A percentile compares a stretch with the other conserved stretches of the same genome.
Conservation (phyloP, 2,113 vertebrate species). For the Morone chrysops region DNA sequence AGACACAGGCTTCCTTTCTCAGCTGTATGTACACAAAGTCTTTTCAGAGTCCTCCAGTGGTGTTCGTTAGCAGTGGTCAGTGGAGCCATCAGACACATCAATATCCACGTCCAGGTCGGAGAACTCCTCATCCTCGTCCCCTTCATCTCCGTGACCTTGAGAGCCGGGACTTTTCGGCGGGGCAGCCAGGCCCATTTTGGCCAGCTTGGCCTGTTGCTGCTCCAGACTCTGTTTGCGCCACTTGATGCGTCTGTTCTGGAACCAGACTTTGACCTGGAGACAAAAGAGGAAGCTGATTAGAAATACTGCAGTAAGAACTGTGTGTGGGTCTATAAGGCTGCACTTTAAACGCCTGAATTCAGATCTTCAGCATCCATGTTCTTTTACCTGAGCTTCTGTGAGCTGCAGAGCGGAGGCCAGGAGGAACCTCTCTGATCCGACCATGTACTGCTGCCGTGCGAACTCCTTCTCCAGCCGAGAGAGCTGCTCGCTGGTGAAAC, state of each 20-base stretch:
- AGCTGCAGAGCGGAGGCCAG: slow-evolving; percentile 86
- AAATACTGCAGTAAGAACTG: fast-evolving
- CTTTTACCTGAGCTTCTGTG: slow-evolving; percentile 87
- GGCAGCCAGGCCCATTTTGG: slow-evolving; percentile 83
- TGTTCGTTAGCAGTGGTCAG: slow-evolving; percentile 65
- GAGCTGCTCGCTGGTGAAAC: slow-evolving; percentile 89
- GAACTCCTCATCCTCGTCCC: slow-evolving; percentile 78
- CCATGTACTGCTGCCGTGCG: slow-evolving; percentile 88
- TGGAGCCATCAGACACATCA: slow-evolving; percentile 76
- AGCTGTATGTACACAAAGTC: slow-evolving; percentile 54
- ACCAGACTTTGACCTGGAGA: slow-evolving; percentile 88
- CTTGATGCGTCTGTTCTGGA: slow-evolving; percentile 88
- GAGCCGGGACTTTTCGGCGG: slow-evolving; percentile 81
- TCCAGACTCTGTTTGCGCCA: slow-evolving; percentile 89
- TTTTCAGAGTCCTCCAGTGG: slow-evolving; percentile 4
- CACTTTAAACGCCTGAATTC: no score
- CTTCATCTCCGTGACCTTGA: slow-evolving; percentile 81
- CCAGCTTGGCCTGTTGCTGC: slow-evolving; percentile 88
- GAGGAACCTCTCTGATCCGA: slow-evolving; percentile 87
- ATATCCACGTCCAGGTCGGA: slow-evolving; percentile 78
- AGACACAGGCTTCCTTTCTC: slow-evolving; percentile 47
- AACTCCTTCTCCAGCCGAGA: slow-evolving; percentile 90
- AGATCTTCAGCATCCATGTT: fast-evolving
- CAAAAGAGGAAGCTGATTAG: background rate
- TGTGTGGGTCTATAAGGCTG: no score